These are phyloP conservation scores for Enteromius afrohamiltoni DNA, from an alignment of 2,797 vertebrate species.

Conservation along the genomic window DNA sequence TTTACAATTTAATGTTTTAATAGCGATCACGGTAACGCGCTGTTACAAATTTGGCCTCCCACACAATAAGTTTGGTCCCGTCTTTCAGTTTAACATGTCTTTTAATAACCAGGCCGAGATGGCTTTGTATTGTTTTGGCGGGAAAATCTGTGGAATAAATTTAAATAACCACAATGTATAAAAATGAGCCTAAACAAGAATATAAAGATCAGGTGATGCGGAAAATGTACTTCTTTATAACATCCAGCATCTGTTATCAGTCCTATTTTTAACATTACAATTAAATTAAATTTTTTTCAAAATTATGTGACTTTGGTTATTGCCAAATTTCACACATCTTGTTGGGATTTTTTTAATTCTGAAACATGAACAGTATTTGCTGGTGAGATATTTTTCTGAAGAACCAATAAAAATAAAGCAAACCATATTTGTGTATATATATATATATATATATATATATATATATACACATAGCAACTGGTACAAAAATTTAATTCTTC, in stretches of 20 bases:
- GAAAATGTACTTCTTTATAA: not conserved
- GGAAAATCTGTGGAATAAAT: not conserved
- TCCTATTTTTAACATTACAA: not conserved
- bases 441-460: not conserved
- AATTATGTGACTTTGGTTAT: not conserved
- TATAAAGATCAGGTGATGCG: not conserved
- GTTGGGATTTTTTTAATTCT: not conserved
- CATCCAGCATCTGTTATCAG: not conserved
- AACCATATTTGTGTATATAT: not conserved
- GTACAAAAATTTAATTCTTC: not conserved
- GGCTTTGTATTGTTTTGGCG: not conserved
- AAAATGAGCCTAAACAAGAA: not conserved
- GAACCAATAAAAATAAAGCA: not conserved
- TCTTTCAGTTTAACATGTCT: not conserved
- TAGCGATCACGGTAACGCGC: constrained; percentile 64
- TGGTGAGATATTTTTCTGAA: not conserved
- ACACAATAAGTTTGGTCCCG: constrained; percentile 42
- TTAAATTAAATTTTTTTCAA: not conserved
- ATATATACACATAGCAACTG: not conserved
- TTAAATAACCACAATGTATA: not conserved
- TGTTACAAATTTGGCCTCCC: constrained; percentile 39
- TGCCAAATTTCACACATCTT: not conserved
- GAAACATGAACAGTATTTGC: constrained; percentile 5
- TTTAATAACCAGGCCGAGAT: not conserved
- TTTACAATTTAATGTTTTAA: constrained; percentile 58